Conservation (phyloP, 2,113 vertebrate genomes). For the Psophia crepitans region DNA sequence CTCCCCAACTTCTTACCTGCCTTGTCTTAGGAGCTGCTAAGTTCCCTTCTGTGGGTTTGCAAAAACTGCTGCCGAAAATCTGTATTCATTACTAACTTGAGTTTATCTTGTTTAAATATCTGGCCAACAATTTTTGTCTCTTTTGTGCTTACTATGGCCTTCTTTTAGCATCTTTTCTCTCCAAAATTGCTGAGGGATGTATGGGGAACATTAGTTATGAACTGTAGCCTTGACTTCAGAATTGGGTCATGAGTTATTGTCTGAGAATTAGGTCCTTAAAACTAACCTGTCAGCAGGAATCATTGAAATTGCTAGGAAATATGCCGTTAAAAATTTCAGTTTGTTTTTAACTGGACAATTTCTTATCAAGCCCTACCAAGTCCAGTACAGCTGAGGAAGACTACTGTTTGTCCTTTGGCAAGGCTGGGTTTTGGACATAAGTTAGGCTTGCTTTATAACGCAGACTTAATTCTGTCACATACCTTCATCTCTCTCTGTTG, state of each 20-base stretch:
- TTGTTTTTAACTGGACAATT: background rate
- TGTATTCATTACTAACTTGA: background rate
- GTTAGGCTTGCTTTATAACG: background rate
- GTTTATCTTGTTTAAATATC: background rate
- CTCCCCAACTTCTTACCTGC: background rate
- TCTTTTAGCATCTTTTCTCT: background rate
- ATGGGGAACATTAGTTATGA: background rate
- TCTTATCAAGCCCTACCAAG: background rate
- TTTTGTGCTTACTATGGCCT: background rate
- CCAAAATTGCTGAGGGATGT: background rate
- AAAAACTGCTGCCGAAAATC: background rate
- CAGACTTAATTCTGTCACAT: background rate
- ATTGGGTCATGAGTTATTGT: background rate
- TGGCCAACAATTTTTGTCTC: background rate
- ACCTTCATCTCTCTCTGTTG: background rate
- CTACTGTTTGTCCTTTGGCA: background rate
- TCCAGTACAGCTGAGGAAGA: background rate
- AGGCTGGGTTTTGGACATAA: background rate
- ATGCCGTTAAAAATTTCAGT: background rate
- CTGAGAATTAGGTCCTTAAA: background rate
- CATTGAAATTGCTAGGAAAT: background rate
- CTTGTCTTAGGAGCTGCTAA: background rate
- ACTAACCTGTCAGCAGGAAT: slow-evolving; percentile 7
- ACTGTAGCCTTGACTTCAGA: background rate
- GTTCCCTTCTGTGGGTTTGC: background rate